Base-by-base conservation (phyloP, 1,140 invertebrate genomes). In the Andrena cerasifolii region DNA sequence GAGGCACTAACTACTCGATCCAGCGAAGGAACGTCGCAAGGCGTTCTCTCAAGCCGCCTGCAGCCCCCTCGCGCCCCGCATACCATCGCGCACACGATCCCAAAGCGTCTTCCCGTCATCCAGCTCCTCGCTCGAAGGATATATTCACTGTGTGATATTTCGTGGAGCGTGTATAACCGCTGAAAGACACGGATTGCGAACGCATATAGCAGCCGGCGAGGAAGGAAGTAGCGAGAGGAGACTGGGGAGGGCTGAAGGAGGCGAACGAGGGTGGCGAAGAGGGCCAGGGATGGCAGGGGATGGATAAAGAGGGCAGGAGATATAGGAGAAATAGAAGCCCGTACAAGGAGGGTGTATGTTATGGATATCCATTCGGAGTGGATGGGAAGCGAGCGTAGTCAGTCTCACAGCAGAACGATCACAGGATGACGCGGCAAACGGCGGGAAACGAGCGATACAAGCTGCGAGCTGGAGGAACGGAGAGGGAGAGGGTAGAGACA, bases 371-470 rank as follows among this genome's bases (percentile, higher is more conserved):
- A 76, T 82, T 83, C 80, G 83, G 76, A 68, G 53, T 67, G 70
- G 81, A 83, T 83, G 75, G 83, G 80, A 88, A 85, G 78, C 87
- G 85, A 90, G 87, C 89, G 87, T 80, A 87, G 90, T 89, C 87
- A 78, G 87, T 90, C 88, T 91, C 86, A 92, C 91, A 92, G 89
- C 85, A 92, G 91, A 93, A 85, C 80, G 91, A 93, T 93, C 92
- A 93, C 90, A 93, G 91, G 89, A 89, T 88, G 88, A 88, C 87
- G 87, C 86, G 77, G 83, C 89, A 90, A 91, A 91, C 87, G 86
- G 85, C 80, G 72, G 70, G 59, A 81, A 87, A 79, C 74, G 81
- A 84, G 79, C 74, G 79, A 84, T 72, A 80, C 71, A 82, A 63
- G 70, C 67, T 70, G 36, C 67, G 10, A 59, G 58, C 66, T 12